phyloP scores from a whole-genome alignment of 1,140 invertebrate genomes.

The Hylaeus anthracinus region DNA sequence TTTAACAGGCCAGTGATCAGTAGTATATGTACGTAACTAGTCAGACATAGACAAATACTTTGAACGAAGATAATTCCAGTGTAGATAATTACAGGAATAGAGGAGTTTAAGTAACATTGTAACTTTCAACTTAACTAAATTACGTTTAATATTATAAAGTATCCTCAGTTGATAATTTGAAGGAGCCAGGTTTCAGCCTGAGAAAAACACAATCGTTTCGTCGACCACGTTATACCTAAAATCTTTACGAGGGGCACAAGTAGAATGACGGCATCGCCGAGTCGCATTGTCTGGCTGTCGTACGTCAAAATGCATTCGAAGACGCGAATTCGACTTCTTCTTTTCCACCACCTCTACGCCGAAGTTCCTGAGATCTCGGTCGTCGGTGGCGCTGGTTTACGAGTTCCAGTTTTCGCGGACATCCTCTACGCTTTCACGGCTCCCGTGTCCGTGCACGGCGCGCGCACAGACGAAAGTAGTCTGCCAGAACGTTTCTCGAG shows the following conservation, averaged over 20 bases:
- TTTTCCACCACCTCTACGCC: conserved; percentile 36
- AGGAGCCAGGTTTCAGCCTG: no score
- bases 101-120: no score
- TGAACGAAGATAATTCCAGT: no score
- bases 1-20: no score
- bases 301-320: conserved; percentile 58
- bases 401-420: conserved; percentile 74
- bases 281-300: conserved; percentile 10
- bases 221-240: not conserved
- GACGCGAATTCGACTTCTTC: conserved; percentile 24
- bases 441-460: conserved; percentile 52
- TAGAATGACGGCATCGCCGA: not conserved
- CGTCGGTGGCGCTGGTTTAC: conserved; percentile 64
- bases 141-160: no score
- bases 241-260: not conserved
- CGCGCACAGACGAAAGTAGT: conserved; percentile 52
- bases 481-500: conserved; percentile 63
- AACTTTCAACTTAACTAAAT: no score
- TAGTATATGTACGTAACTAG: no score
- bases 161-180: no score
- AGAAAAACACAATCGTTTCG: conserved; percentile 15
- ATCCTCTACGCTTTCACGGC: conserved; percentile 56
- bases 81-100: no score
- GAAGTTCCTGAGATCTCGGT: conserved; percentile 56
- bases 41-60: no score